These are phyloP conservation scores for Drosophila guanche DNA, from an alignment of 1,140 invertebrate genomes.

Conservation along the genomic window DNA sequence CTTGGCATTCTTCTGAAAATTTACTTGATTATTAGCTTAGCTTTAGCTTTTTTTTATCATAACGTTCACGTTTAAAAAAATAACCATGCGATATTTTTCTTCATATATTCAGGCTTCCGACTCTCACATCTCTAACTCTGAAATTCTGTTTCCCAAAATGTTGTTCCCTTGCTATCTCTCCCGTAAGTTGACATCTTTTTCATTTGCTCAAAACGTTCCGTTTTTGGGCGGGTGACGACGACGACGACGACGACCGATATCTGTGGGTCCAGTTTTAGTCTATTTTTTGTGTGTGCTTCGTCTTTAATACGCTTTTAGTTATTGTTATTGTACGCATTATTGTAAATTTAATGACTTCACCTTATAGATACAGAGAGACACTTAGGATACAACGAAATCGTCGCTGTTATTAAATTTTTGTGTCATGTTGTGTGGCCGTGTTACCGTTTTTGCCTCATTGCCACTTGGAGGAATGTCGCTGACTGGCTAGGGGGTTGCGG, in stretches of 20 bases:
- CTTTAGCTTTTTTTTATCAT: no score
- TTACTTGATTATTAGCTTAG: no score
- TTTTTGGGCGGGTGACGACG: constrained; percentile 16
- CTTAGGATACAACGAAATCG: constrained; percentile 63
- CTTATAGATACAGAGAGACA: constrained; percentile 16
- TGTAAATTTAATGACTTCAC: constrained; percentile 80
- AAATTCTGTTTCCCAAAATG: constrained; percentile 5
- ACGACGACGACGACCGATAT: constrained; percentile 14
- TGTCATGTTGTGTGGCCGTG: constrained; percentile 78
- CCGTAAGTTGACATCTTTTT: constrained; percentile 65
- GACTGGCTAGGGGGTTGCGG: no score
- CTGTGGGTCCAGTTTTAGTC: constrained; percentile 29
- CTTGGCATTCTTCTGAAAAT: no score
- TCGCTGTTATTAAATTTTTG: constrained; percentile 53
- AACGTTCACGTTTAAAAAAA: no score
- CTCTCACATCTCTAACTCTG: constrained; percentile 4
- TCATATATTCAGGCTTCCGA: no score
- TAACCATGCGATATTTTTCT: no score
- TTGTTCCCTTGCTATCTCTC: constrained; percentile 33
- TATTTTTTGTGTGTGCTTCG: constrained; percentile 22
- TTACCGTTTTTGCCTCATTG: constrained; percentile 77
- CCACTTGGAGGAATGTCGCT: constrained; percentile 37
- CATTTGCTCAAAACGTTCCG: constrained; percentile 53
- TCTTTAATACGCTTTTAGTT: constrained; percentile 70
- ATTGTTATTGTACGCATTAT: constrained; percentile 78